phyloP scores from a whole-genome alignment of 2,113 vertebrate genomes.

The Daboia siamensis region DNA sequence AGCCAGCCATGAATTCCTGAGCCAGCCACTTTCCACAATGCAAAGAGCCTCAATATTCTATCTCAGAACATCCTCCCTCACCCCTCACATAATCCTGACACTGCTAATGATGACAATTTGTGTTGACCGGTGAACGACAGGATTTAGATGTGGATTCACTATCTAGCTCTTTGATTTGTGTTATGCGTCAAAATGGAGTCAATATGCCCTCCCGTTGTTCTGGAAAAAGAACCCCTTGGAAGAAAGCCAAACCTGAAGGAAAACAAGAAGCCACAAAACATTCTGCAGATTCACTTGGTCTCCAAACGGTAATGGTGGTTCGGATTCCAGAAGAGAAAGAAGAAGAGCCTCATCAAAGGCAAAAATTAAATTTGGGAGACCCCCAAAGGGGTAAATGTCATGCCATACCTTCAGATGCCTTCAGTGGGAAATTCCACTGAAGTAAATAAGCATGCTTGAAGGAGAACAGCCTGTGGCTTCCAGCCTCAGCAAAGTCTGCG shows the following conservation, averaged over 20 bases:
- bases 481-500: not conserved
- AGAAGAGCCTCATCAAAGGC: not conserved
- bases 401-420: not conserved
- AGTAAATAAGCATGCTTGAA: not conserved
- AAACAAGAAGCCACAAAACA: not conserved
- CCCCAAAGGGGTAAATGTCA: not conserved
- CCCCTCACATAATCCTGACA: not conserved
- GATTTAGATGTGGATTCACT: not conserved
- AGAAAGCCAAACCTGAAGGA: not conserved
- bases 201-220: not conserved
- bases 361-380: not conserved
- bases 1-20: not conserved
- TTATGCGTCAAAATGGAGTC: not conserved
- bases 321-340: not conserved
- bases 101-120: not conserved
- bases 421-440: slow-evolving; percentile 13
- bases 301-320: not conserved
- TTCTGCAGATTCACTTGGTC: not conserved
- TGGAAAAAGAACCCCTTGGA: not conserved
- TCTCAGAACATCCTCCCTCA: not conserved
- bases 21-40: not conserved
- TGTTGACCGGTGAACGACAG: not conserved
- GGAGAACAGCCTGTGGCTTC: not conserved
- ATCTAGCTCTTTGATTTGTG: not conserved
- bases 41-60: not conserved